These are phyloP conservation scores for Ligdia adustata DNA, from an alignment of 2,888 invertebrate species.

Conservation along the genomic window DNA sequence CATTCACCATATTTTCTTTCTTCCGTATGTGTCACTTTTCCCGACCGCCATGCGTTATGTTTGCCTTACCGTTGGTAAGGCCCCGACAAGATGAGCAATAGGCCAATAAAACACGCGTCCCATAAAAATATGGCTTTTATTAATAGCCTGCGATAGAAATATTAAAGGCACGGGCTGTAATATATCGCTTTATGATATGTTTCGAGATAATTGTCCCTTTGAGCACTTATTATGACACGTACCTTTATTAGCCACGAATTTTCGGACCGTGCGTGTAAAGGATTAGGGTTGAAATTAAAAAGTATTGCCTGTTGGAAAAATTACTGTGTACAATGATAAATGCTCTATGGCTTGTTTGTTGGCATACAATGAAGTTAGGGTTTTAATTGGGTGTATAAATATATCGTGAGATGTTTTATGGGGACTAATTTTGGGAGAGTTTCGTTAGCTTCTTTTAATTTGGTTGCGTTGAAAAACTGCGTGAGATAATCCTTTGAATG, in stretches of 20 bases:
- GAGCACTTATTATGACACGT: constrained; percentile 10
- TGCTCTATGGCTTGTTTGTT: constrained; percentile 39
- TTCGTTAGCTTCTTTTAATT: neutral
- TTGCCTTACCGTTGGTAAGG: neutral
- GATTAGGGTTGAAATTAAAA: constrained; percentile 19
- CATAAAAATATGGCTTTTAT: constrained; percentile 59
- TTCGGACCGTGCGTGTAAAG: constrained; percentile 6
- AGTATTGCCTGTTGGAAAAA: constrained; percentile 13
- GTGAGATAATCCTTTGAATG: no score
- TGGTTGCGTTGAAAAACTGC: no score
- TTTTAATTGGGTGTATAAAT: constrained; percentile 37
- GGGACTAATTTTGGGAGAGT: constrained; percentile 10
- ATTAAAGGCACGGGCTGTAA: constrained; percentile 52
- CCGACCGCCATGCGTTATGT: constrained; percentile 11
- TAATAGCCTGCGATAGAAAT: constrained; percentile 54
- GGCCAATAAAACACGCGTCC: constrained; percentile 54
- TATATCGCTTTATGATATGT: constrained; percentile 46
- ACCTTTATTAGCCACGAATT: constrained; percentile 3
- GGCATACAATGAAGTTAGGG: constrained; percentile 37
- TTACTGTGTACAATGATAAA: constrained; percentile 38
- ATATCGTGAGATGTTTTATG: constrained; percentile 20
- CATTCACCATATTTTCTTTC: no score
- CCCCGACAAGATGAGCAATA: constrained; percentile 47
- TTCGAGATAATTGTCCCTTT: constrained; percentile 34
- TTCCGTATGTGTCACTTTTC: constrained; percentile 1